Evolutionary conservation across 2,113 vertebrate species (phyloP).

Genomic region (Struthidea cinerea): DNA sequence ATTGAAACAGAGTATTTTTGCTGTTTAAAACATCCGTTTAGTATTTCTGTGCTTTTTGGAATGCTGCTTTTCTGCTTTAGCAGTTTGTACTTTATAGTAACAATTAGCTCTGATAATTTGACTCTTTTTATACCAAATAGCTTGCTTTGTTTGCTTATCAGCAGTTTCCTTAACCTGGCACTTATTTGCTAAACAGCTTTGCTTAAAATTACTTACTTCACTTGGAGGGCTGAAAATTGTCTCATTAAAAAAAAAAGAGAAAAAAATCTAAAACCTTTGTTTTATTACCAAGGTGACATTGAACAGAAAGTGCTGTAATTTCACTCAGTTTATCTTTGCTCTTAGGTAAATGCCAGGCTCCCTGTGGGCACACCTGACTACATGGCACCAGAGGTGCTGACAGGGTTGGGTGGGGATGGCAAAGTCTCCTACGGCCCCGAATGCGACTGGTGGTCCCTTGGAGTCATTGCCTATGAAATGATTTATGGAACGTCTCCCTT

Average conservation of each 20-base stretch:
- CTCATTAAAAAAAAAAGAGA: not conserved
- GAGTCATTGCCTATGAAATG: slow-evolving; percentile 94
- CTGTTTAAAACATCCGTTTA: not conserved
- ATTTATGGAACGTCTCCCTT: slow-evolving; percentile 88
- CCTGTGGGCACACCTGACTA: slow-evolving; percentile 89
- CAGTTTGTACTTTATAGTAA: not conserved
- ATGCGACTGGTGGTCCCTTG: slow-evolving; percentile 98
- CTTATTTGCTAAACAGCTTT: not conserved
- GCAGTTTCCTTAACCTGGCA: not conserved
- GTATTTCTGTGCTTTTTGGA: not conserved
- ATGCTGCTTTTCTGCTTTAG: not conserved
- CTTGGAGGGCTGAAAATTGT: not conserved
- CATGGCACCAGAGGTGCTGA: slow-evolving; percentile 89
- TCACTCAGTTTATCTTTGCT: not conserved
- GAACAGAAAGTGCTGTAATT: not conserved
- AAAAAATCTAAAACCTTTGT: not conserved
- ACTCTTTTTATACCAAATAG: not conserved
- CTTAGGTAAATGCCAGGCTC: slow-evolving; percentile 75
- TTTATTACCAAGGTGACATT: not conserved
- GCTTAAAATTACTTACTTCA: not conserved
- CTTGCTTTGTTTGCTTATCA: not conserved
- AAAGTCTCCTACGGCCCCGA: slow-evolving; percentile 76
- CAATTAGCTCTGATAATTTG: not conserved
- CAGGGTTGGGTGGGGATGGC: slow-evolving; percentile 73
- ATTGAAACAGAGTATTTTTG: not conserved